Percentiles rank a stretch among this genome's conserved stretches.
These are phyloP conservation scores for Drosophila rellima DNA, from an alignment of 2,888 invertebrate genomes.

Conservation along the genomic window DNA sequence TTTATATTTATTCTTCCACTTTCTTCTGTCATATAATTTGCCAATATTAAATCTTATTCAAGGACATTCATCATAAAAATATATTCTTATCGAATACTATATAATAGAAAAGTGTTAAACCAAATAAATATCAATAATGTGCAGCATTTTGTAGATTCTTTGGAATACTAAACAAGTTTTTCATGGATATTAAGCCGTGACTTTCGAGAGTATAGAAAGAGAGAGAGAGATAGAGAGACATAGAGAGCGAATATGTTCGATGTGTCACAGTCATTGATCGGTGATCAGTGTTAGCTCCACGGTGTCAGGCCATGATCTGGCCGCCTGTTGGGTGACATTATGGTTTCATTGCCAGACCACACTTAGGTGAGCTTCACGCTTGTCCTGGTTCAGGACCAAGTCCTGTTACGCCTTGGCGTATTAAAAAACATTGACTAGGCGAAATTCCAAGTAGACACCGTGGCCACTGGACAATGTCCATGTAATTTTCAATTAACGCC, in stretches of 20 bases:
- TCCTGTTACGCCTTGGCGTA: constrained; percentile 42
- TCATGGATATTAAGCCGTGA: constrained; percentile 38
- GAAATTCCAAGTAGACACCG: constrained; percentile 70
- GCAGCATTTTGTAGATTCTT: constrained; percentile 10
- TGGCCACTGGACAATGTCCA: constrained; percentile 71
- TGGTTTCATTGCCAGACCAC: constrained; percentile 79
- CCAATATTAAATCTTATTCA: not conserved
- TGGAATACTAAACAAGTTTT: constrained; percentile 14
- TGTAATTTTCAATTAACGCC: constrained; percentile 78
- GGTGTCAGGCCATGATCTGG: constrained; percentile 44
- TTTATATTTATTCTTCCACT: not conserved
- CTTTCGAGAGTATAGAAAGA: constrained; percentile 14
- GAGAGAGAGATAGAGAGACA: not conserved
- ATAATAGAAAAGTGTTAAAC: constrained; percentile 15
- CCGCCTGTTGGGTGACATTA: constrained; percentile 74
- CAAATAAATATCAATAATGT: constrained; percentile 15
- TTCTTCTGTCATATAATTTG: not conserved
- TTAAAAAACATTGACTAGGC: constrained; percentile 39
- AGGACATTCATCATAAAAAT: not conserved
- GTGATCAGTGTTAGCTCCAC: constrained; percentile 54
- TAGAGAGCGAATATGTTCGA: not conserved
- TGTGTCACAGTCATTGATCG: constrained; percentile 64
- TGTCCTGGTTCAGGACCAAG: constrained; percentile 11
- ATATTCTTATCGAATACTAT: not conserved
- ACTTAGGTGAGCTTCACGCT: constrained; percentile 67